Conservation (phyloP, 2,113 vertebrate genomes). For the Oreocharis arfaki region DNA sequence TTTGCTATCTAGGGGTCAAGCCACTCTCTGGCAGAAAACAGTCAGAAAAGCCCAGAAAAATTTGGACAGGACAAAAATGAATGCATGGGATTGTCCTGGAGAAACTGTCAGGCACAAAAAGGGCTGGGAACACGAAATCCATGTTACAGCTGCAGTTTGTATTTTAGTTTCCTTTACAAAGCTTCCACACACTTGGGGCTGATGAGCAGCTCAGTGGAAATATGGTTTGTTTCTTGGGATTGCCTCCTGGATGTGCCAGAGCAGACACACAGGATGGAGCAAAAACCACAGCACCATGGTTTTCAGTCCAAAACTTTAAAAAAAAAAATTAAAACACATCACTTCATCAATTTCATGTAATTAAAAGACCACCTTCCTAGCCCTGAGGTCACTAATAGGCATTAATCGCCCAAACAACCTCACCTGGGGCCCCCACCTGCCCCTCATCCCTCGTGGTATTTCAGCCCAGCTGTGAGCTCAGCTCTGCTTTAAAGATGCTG, state of each 20-base stretch:
- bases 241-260: background rate
- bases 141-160: rapidly evolving
- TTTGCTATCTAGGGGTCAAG: background rate
- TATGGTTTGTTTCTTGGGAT: background rate
- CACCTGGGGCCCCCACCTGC: background rate
- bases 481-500: rapidly evolving
- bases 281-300: background rate
- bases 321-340: background rate
- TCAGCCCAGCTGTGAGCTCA: background rate
- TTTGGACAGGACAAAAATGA: background rate
- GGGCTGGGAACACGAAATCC: background rate
- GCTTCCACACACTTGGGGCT: background rate
- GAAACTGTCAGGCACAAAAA: background rate
- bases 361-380: background rate
- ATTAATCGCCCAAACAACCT: background rate
- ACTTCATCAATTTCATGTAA: background rate
- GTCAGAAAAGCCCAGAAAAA: background rate
- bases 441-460: background rate
- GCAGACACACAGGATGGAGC: background rate
- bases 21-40: background rate
- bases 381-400: background rate
- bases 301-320: background rate
- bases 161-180: background rate
- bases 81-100: background rate
- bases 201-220: background rate